These are phyloP conservation scores for Listronotus oregonensis DNA, from an alignment of 1,140 invertebrate species.

Conservation along the genomic window DNA sequence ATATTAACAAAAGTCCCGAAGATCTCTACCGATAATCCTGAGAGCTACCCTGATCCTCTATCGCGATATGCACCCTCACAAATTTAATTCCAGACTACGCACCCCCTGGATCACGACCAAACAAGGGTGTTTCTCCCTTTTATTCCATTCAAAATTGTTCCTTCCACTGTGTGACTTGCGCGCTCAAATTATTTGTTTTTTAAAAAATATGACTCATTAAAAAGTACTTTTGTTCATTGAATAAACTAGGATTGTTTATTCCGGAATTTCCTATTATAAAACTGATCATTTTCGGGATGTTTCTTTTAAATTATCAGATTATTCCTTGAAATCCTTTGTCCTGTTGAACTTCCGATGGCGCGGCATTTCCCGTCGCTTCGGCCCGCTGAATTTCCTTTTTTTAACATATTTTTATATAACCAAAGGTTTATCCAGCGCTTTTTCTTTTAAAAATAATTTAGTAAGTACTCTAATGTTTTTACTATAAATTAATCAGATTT, in stretches of 20 bases:
- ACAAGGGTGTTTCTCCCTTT: conserved; percentile 41
- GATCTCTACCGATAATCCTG: not conserved
- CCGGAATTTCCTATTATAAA: not conserved
- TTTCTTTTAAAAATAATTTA: too few relatives aligned
- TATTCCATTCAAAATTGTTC: conserved; percentile 38
- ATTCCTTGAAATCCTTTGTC: too few relatives aligned
- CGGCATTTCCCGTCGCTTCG: conserved; percentile 1
- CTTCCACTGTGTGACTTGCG: conserved; percentile 27
- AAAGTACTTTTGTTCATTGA: too few relatives aligned
- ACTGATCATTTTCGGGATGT: conserved; percentile 11
- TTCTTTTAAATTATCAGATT: not conserved
- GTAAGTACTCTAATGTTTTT: too few relatives aligned
- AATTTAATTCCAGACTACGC: conserved; percentile 29
- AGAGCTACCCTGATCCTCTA: conserved; percentile 10
- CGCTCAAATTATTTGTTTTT: conserved; percentile 6
- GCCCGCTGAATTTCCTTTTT: too few relatives aligned
- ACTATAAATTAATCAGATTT: too few relatives aligned
- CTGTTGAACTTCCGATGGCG: conserved; percentile 1
- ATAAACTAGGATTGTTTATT: not conserved
- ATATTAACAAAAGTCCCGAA: not conserved
- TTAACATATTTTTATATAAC: too few relatives aligned
- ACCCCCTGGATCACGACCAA: conserved; percentile 36
- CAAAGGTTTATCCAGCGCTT: not conserved
- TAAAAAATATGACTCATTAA: not conserved
- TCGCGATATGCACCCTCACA: conserved; percentile 15